phyloP scores from a whole-genome alignment of 1,140 invertebrate species.

The Panonychus citri region DNA sequence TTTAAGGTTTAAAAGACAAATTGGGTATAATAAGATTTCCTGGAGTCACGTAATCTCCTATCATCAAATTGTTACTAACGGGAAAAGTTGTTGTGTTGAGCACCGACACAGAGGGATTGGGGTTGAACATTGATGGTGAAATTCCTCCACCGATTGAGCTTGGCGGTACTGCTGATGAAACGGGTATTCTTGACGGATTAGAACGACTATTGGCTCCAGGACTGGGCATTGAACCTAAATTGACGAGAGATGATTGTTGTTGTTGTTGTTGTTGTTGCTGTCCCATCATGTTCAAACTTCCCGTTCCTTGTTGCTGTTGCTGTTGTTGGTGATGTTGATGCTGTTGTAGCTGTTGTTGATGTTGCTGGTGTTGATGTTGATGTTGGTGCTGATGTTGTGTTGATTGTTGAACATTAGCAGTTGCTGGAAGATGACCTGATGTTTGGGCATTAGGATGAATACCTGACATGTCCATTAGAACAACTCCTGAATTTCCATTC shows the following conservation, averaged over 20 bases:
- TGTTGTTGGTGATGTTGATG: slow-evolving; percentile 1
- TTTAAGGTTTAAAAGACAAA: neutral
- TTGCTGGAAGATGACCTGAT: neutral
- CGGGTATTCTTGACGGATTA: slow-evolving; percentile 20
- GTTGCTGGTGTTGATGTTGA: neutral
- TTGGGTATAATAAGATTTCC: neutral
- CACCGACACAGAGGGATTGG: slow-evolving; percentile 1
- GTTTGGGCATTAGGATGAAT: neutral
- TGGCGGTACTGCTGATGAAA: slow-evolving; percentile 35
- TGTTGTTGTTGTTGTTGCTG: too few relatives aligned
- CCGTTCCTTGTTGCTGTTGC: neutral
- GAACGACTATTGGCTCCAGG: neutral
- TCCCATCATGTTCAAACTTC: neutral
- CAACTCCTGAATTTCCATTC: neutral
- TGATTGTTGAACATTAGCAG: neutral
- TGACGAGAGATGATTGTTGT: neutral
- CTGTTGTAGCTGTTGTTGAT: too few relatives aligned
- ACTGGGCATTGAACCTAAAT: slow-evolving; percentile 3
- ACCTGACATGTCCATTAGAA: neutral
- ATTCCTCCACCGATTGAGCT: slow-evolving; percentile 48
- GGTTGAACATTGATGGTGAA: slow-evolving; percentile 37
- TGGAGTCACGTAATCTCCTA: slow-evolving; percentile 37
- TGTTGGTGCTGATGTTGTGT: slow-evolving; percentile 1
- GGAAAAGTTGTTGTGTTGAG: slow-evolving; percentile 37
- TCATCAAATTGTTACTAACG: slow-evolving; percentile 50